Conservation (phyloP, 2,888 invertebrate genomes). For the Agrochola litura region DNA sequence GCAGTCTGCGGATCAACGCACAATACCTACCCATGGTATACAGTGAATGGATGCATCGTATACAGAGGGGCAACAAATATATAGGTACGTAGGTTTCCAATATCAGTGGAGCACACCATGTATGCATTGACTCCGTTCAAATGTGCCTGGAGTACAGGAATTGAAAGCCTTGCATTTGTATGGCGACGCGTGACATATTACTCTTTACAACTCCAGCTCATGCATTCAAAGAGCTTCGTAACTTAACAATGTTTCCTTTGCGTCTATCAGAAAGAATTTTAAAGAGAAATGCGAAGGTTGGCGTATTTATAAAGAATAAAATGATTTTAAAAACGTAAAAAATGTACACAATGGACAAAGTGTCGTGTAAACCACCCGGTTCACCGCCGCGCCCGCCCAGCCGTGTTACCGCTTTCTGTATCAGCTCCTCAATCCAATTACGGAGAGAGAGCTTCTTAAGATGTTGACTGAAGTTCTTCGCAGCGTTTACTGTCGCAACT, state of each 20-base stretch:
- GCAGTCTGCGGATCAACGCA: conserved; percentile 6
- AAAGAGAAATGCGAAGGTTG: conserved; percentile 9
- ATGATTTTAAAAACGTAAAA: conserved; percentile 12
- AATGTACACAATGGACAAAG: conserved; percentile 10
- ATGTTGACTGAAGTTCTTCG: conserved; percentile 52
- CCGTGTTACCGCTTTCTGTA: conserved; percentile 16
- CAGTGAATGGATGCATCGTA: background rate
- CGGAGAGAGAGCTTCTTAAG: conserved; percentile 38
- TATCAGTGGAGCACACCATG: conserved; percentile 16
- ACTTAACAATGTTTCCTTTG: background rate
- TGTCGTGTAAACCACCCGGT: conserved; percentile 21
- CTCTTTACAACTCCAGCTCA: conserved; percentile 11
- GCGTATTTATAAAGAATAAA: background rate
- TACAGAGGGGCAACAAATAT: background rate
- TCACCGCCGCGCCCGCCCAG: background rate
- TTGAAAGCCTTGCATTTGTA: conserved; percentile 20
- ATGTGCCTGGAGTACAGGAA: conserved; percentile 2
- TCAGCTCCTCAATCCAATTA: conserved; percentile 56
- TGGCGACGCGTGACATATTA: conserved; percentile 10
- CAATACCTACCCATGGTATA: background rate
- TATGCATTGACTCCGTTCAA: conserved; percentile 23
- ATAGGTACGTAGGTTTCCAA: conserved; percentile 2
- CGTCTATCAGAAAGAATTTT: background rate
- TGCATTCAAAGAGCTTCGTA: conserved; percentile 19
- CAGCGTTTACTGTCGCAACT: conserved; percentile 31